Evolutionary conservation across 2,888 invertebrate genomes (phyloP).

Genomic region (Himalopsyche tibetana): DNA sequence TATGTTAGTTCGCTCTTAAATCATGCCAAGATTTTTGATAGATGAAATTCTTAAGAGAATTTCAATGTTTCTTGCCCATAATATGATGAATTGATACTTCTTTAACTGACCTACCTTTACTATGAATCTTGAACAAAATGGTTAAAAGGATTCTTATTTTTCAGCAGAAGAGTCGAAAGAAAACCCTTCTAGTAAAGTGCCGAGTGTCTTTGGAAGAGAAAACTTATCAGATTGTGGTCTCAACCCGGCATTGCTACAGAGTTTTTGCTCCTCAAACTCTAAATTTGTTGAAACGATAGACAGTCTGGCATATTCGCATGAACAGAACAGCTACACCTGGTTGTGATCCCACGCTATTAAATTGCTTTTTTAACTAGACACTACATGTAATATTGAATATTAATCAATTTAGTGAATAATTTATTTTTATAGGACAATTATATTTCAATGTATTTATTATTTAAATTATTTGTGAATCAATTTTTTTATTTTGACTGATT

Average conservation of each 20-base stretch:
- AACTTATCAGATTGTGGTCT: conserved; percentile 93
- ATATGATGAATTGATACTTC: not conserved
- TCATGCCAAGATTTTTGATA: not conserved
- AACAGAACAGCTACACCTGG: conserved; percentile 79
- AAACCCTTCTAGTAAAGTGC: conserved; percentile 75
- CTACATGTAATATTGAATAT: not conserved
- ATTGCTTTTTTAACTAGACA: not conserved
- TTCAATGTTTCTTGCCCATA: not conserved
- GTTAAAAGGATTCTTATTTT: conserved; percentile 64
- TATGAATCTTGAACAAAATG: too few relatives aligned
- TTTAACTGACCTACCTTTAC: not conserved
- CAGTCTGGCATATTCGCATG: conserved; percentile 80
- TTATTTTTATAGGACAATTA: conserved; percentile 13
- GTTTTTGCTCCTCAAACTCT: conserved; percentile 81
- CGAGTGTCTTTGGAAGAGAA: conserved; percentile 86
- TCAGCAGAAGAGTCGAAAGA: conserved; percentile 75
- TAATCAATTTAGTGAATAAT: not conserved
- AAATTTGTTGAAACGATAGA: conserved; percentile 77
- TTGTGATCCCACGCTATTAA: conserved; percentile 68
- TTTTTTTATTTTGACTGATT: too few relatives aligned
- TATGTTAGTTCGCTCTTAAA: too few relatives aligned
- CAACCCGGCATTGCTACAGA: conserved; percentile 78
- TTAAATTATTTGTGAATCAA: not conserved
- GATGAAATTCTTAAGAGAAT: not conserved
- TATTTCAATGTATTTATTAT: conserved; percentile 9